phyloP scores from a whole-genome alignment of 1,140 invertebrate genomes.

The Temnothorax curvispinosus region DNA sequence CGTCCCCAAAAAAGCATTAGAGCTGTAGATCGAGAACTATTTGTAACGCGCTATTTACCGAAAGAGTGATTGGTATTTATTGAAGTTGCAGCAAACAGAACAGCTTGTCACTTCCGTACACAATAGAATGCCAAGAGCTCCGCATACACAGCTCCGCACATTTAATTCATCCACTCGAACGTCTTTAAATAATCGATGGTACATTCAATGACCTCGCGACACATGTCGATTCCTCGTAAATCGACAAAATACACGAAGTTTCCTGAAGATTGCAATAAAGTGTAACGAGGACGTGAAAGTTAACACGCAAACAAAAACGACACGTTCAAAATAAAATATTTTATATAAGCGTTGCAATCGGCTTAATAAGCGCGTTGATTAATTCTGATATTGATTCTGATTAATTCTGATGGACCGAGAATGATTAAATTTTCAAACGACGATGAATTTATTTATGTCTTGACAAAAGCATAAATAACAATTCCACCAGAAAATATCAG shows the following conservation, averaged over 20 bases:
- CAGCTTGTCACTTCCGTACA: neutral
- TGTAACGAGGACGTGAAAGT: neutral
- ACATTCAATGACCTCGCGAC: slow-evolving; percentile 26
- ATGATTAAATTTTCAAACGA: slow-evolving; percentile 4
- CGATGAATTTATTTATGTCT: slow-evolving; percentile 14
- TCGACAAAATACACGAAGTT: slow-evolving; percentile 28
- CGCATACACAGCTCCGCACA: neutral
- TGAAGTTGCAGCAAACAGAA: slow-evolving; percentile 39
- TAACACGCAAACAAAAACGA: neutral
- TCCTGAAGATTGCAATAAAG: neutral
- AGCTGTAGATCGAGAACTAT: slow-evolving; percentile 3
- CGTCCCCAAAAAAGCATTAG: neutral
- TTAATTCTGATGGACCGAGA: neutral
- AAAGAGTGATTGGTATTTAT: slow-evolving; percentile 45
- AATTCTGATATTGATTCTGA: neutral
- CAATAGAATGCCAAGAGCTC: slow-evolving; percentile 18
- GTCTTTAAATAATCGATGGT: slow-evolving; percentile 53
- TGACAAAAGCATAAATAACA: neutral
- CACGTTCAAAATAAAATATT: slow-evolving; percentile 44
- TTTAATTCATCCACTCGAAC: slow-evolving; percentile 43
- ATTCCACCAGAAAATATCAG: neutral
- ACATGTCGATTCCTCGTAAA: slow-evolving; percentile 7
- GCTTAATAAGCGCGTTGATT: neutral
- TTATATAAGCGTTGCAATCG: neutral
- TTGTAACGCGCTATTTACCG: slow-evolving; percentile 22